Percentiles rank a stretch among this genome's conserved stretches.
Conservation (phyloP, 92 coral and sea anemone genomes). For the Meandrina meandrites region DNA sequence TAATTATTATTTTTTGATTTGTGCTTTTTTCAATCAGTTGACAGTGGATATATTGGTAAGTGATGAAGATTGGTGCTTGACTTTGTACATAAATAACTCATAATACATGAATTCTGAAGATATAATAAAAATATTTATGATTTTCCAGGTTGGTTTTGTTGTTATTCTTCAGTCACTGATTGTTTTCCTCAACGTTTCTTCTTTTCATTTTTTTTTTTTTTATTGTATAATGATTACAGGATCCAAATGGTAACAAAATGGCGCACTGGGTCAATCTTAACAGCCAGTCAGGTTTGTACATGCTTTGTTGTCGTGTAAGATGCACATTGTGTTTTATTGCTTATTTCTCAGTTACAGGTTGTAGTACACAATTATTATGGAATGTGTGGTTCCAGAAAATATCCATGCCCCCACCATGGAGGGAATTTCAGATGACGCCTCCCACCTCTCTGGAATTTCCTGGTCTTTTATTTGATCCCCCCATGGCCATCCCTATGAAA, state of each 20-base stretch:
- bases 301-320: neutral
- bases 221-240: slow-evolving; percentile 38
- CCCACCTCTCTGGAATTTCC: too few relatives aligned
- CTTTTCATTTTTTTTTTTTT: neutral
- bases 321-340: neutral
- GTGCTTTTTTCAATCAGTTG: slow-evolving; percentile 47
- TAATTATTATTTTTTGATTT: neutral
- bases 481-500: too few relatives aligned
- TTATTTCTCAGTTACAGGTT: too few relatives aligned
- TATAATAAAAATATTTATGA: too few relatives aligned
- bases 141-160: too few relatives aligned
- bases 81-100: neutral
- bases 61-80: neutral
- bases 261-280: slow-evolving; percentile 80
- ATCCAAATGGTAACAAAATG: slow-evolving; percentile 87
- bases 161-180: neutral
- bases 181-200: neutral
- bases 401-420: too few relatives aligned
- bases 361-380: too few relatives aligned
- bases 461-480: too few relatives aligned
- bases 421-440: too few relatives aligned
- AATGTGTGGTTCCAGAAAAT: too few relatives aligned
- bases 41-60: slow-evolving; percentile 78
- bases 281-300: slow-evolving; percentile 71
- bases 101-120: neutral